Base-by-base conservation (phyloP, 2,888 invertebrate genomes). In the Cosmia trapezina region DNA sequence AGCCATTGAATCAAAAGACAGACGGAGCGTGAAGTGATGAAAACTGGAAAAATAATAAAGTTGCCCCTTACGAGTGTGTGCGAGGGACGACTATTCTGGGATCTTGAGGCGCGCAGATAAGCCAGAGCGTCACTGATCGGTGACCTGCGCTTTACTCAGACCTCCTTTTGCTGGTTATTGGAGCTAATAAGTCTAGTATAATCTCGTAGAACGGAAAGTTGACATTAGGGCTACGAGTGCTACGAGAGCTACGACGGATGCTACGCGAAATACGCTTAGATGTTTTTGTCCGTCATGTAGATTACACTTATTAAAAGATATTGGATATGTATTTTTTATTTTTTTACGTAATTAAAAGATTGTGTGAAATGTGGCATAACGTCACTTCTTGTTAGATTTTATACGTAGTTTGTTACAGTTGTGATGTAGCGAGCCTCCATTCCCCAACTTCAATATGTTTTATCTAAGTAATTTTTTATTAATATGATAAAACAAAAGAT, bases 1-100 rank as follows among this genome's bases (percentile, higher is more conserved):
- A 94, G 94, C 93, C 96, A 96, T 91, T 96, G 96, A 94, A 94
- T 96, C 94, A 95, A 95, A 95, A 94, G 93, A 91, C 93, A 95
- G 94, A 92, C 94, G 84, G 92, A 93, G 95, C 95, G 95, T 95
- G 93, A 95, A 94, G 94, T 94, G 94, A 94, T 95, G 93, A 93
- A 95, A 95, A 95, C 94, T 94, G 94, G 94, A 93, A 95, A 96
- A 95, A 93, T 92, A 91, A 93, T 92, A 94, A 91, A 93, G 90
- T 89, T 90, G 84, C 88, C 90, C 89, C 88, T 89, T 91, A 88
- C 85, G 85, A 88, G 89, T 89, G 91, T 86, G 85, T 88, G 83
- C 86, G 82, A 83, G 88, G 89, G 88, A 85, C 93, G 88, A 84
- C 93, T 95, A 96, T 95, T 95, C 95, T 95, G 92, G 93, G 93